Evolutionary conservation across 2,888 invertebrate species (phyloP).

Genomic region (Lepidochitona cinerea): DNA sequence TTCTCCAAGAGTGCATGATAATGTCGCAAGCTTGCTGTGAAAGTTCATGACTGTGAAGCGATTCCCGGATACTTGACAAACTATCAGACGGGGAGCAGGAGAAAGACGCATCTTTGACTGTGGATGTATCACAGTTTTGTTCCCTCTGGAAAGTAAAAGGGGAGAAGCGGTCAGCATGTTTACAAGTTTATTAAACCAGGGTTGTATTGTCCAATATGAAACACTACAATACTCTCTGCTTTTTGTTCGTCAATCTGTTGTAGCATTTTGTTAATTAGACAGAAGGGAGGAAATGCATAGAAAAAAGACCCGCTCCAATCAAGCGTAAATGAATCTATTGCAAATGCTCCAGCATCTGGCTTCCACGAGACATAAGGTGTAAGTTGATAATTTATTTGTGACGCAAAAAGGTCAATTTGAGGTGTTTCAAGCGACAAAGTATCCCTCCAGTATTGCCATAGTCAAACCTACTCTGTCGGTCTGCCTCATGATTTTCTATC

Average conservation of each 20-base stretch:
- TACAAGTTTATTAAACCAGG: neutral
- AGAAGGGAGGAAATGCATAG: slow-evolving; percentile 5
- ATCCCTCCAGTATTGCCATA: neutral
- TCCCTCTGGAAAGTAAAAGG: neutral
- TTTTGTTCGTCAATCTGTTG: neutral
- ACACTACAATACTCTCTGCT: neutral
- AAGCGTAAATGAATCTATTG: neutral
- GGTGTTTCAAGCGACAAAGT: neutral
- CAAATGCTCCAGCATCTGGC: neutral
- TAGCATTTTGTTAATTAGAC: neutral
- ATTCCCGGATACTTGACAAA: neutral
- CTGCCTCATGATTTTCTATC: neutral
- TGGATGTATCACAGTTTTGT: neutral
- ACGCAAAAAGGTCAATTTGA: neutral
- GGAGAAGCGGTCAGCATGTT: neutral
- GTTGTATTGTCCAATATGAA: neutral
- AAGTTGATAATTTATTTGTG: neutral
- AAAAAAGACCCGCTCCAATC: neutral
- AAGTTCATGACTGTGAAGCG: neutral
- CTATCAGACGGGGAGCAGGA: neutral
- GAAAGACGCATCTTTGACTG: neutral
- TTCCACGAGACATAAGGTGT: neutral
- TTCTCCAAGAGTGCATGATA: neutral
- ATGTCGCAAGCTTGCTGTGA: neutral
- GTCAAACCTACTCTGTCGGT: neutral